A percentile compares a stretch with the other conserved stretches of the same genome.
Conservation (phyloP, 2,888 invertebrate genomes). For the Thera obeliscata region DNA sequence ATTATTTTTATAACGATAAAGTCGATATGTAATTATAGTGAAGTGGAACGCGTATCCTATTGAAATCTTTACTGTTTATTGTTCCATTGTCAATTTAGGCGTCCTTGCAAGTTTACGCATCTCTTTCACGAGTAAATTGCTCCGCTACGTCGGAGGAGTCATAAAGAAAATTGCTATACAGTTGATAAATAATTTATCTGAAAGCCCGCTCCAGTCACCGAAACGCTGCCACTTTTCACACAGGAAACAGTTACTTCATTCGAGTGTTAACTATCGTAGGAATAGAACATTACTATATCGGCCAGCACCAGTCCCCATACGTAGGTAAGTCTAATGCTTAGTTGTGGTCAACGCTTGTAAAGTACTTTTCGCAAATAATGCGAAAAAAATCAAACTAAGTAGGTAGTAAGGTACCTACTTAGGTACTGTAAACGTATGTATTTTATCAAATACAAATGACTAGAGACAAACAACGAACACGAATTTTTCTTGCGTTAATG, state of each 20-base stretch:
- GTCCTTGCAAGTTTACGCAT: constrained; percentile 84
- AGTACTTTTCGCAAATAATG: too few relatives aligned
- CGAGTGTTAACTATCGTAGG: too few relatives aligned
- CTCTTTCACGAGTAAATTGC: constrained; percentile 83
- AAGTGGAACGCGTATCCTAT: constrained; percentile 53
- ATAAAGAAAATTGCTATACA: constrained; percentile 85
- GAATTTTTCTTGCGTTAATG: too few relatives aligned
- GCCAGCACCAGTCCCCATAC: too few relatives aligned
- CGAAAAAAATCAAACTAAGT: too few relatives aligned
- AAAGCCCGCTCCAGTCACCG: constrained; percentile 83
- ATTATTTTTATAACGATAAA: constrained; percentile 37
- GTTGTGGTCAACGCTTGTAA: too few relatives aligned
- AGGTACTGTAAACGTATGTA: too few relatives aligned
- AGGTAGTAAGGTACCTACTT: too few relatives aligned
- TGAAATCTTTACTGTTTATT: constrained; percentile 76
- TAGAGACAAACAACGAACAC: too few relatives aligned
- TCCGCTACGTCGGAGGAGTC: constrained; percentile 83
- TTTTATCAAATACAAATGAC: too few relatives aligned
- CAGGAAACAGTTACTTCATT: constrained; percentile 6
- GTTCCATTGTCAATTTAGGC: constrained; percentile 78
- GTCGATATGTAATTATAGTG: constrained; percentile 34
- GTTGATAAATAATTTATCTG: constrained; percentile 85
- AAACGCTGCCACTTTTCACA: constrained; percentile 63
- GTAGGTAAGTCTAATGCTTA: too few relatives aligned
- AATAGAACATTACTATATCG: too few relatives aligned